Percentiles rank a stretch among this genome's conserved stretches.
Evolutionary conservation across 2,888 invertebrate genomes (phyloP).

Genomic region (Elmis aenea): DNA sequence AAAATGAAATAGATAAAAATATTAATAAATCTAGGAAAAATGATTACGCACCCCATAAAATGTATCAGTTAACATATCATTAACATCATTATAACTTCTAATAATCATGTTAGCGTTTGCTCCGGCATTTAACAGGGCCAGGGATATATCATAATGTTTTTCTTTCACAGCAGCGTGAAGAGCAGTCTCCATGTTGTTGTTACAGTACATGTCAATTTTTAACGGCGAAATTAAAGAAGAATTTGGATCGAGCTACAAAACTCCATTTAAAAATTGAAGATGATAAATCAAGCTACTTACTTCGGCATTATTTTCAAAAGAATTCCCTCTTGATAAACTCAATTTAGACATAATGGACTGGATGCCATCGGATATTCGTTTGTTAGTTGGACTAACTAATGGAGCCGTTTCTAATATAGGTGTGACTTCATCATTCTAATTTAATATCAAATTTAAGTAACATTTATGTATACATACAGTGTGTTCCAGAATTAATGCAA

Average conservation of each 20-base stretch:
- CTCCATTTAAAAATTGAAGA: not conserved
- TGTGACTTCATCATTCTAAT: conserved; percentile 45
- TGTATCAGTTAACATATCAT: conserved; percentile 31
- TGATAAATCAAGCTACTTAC: conserved; percentile 23
- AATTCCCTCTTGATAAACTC: conserved; percentile 57
- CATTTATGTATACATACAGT: too few relatives aligned
- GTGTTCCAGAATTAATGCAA: too few relatives aligned
- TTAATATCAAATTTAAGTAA: too few relatives aligned
- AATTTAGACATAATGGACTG: conserved; percentile 82
- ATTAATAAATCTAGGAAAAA: too few relatives aligned
- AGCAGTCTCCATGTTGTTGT: conserved; percentile 75
- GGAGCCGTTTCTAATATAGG: conserved; percentile 34
- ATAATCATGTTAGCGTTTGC: conserved; percentile 77
- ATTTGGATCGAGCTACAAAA: conserved; percentile 33
- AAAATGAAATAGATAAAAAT: too few relatives aligned
- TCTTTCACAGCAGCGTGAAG: conserved; percentile 77
- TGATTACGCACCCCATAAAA: conserved; percentile 18
- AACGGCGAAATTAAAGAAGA: conserved; percentile 61
- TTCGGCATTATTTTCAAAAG: conserved; percentile 43
- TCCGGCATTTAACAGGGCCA: conserved; percentile 66
- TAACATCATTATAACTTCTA: conserved; percentile 48
- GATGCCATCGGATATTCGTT: conserved; percentile 80
- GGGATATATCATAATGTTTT: conserved; percentile 66
- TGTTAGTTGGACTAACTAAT: conserved; percentile 55
- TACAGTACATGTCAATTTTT: conserved; percentile 68